Evolutionary conservation across 2,797 vertebrate species (phyloP).

Genomic region (Syngnathus acus): DNA sequence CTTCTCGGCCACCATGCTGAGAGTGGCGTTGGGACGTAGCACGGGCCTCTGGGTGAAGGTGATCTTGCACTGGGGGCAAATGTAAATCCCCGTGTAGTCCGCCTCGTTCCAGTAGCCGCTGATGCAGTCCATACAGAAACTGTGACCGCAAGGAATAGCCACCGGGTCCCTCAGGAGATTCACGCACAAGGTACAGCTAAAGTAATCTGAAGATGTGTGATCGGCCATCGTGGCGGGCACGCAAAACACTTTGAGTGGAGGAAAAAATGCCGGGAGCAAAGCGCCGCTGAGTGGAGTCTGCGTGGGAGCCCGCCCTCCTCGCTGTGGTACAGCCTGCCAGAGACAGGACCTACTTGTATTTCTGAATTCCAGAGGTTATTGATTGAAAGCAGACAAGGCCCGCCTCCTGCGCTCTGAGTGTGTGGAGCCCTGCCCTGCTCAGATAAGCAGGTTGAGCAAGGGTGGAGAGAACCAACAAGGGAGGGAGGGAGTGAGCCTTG

Average conservation of each 20-base stretch:
- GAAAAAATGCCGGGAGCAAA: constrained; percentile 38
- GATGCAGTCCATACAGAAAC: constrained; percentile 83
- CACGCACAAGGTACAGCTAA: constrained; percentile 77
- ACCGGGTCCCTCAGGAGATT: constrained; percentile 74
- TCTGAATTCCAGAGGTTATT: constrained; percentile 79
- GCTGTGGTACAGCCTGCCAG: constrained; percentile 63
- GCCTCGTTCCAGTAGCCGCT: constrained; percentile 80
- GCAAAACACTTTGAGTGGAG: constrained; percentile 35
- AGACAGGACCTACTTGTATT: constrained; percentile 71
- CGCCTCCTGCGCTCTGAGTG: constrained; percentile 60
- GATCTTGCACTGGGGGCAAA: constrained; percentile 80
- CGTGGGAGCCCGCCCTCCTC: constrained; percentile 56
- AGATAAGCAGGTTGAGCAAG: constrained; percentile 74
- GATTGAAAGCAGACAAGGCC: constrained; percentile 75
- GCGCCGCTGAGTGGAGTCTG: constrained; percentile 33
- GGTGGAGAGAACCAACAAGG: constrained; percentile 28
- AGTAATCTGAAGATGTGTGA: constrained; percentile 70
- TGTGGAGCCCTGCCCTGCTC: constrained; percentile 63
- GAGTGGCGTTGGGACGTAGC: constrained; percentile 75
- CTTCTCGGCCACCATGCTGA: constrained; percentile 77
- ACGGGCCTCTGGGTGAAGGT: constrained; percentile 76
- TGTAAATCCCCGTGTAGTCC: constrained; percentile 70
- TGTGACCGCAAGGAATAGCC: constrained; percentile 84
- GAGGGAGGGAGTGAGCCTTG: constrained; percentile 26
- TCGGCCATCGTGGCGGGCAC: constrained; percentile 65